Percentiles rank a stretch among this genome's conserved stretches.
phyloP scores from a whole-genome alignment of 2,888 invertebrate species.

The Acanthoscelides obtectus region DNA sequence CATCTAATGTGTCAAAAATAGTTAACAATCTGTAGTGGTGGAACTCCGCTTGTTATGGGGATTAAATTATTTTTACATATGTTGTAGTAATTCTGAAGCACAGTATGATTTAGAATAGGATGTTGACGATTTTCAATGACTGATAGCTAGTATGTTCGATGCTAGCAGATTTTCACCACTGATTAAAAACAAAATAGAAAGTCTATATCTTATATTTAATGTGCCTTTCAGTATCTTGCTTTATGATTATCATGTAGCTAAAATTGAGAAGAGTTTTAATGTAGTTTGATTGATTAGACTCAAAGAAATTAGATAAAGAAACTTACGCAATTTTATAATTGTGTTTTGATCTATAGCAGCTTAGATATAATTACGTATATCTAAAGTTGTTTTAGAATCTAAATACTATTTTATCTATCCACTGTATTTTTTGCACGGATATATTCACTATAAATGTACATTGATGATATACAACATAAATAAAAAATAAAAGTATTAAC shows the following conservation, averaged over 20 bases:
- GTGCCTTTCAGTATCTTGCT: background rate
- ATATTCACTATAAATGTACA: background rate
- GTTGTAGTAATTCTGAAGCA: background rate
- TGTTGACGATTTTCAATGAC: no score
- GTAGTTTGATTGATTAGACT: background rate
- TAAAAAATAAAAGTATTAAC: background rate
- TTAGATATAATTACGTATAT: background rate
- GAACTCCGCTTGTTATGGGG: background rate
- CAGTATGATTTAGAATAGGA: no score
- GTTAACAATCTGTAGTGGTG: background rate
- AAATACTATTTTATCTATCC: background rate
- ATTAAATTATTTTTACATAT: background rate
- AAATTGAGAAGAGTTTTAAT: background rate
- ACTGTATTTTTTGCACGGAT: background rate
- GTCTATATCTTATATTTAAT: background rate
- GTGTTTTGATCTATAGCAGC: background rate
- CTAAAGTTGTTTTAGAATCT: background rate
- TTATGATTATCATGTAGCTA: background rate
- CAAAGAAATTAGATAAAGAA: background rate
- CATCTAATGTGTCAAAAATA: background rate
- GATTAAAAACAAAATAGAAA: background rate
- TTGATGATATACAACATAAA: background rate
- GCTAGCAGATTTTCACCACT: background rate
- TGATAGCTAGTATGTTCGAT: background rate
- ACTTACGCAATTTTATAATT: background rate